Conservation (phyloP, 2,113 vertebrate species). For the Maccullochella peelii region DNA sequence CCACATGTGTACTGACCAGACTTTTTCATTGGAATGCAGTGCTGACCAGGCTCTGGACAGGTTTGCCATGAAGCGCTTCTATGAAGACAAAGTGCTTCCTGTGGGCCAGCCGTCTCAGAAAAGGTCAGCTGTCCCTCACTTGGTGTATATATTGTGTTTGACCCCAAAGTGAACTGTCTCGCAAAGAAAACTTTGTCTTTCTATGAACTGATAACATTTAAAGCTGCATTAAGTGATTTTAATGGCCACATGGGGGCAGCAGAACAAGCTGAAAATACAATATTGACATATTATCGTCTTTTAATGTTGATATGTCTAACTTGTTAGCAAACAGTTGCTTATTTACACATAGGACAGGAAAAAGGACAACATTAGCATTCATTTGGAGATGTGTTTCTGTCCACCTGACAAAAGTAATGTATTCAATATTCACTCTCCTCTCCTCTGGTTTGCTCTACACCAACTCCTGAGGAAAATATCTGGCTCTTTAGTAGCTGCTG, state of each 20-base stretch:
- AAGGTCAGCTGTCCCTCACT: conserved; percentile 85
- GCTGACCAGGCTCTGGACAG: conserved; percentile 97
- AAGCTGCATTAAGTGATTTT: conserved; percentile 9
- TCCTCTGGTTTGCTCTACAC: too few species aligned
- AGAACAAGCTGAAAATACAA: not conserved
- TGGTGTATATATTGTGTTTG: conserved; percentile 42
- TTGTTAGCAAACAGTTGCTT: not conserved
- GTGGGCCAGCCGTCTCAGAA: conserved; percentile 97
- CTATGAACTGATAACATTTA: not conserved
- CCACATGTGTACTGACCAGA: not conserved
- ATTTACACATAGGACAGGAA: too few species aligned
- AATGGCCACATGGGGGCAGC: not conserved
- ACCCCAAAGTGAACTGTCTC: conserved; percentile 29
- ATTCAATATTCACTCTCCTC: too few species aligned
- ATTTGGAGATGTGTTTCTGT: not conserved
- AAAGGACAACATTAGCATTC: too few species aligned
- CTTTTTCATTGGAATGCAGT: conserved; percentile 76
- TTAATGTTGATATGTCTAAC: not conserved
- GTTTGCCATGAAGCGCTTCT: conserved; percentile 99
- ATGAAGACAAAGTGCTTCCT: conserved; percentile 97
- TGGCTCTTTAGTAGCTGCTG: too few species aligned
- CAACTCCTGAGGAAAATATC: too few species aligned
- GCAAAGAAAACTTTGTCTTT: not conserved
- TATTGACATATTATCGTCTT: not conserved
- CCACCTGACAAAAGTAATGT: not conserved